Evolutionary conservation across 2,113 vertebrate genomes (phyloP).

Genomic region (Myrmecophaga tridactyla): DNA sequence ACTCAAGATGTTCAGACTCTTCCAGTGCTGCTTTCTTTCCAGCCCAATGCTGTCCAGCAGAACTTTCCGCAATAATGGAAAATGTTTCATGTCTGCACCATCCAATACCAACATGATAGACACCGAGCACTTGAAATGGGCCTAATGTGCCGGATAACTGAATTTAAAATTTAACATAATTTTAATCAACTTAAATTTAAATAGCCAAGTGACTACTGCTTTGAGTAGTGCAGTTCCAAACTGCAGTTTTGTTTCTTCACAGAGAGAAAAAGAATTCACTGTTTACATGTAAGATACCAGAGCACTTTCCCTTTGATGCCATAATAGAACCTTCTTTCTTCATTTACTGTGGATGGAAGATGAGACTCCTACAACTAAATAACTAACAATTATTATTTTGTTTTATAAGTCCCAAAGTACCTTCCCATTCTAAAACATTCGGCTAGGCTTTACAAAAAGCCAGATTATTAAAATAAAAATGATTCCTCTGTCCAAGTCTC

Average conservation of each 20-base stretch:
- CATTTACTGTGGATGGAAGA: not conserved
- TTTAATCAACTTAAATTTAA: not conserved
- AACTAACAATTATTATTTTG: not conserved
- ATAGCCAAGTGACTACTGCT: not conserved
- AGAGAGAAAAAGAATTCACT: not conserved
- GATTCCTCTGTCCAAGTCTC: not conserved
- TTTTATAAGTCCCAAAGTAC: not conserved
- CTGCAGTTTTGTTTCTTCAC: not conserved
- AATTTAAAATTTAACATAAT: not conserved
- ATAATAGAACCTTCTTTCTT: not conserved
- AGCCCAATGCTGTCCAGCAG: accelerated
- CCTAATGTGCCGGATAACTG: not conserved
- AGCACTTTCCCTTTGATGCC: not conserved
- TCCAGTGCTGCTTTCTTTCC: too few species aligned
- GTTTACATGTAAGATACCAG: not conserved
- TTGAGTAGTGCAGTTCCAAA: not conserved
- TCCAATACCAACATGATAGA: accelerated
- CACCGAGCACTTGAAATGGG: not conserved
- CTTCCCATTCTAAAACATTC: not conserved
- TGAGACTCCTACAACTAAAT: not conserved
- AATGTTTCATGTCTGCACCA: accelerated
- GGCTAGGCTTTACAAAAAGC: not conserved
- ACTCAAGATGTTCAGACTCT: not conserved
- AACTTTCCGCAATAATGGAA: not conserved
- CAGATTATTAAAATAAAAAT: not conserved